Percentiles rank a stretch among this genome's conserved stretches.
phyloP scores from a whole-genome alignment of 2,888 invertebrate genomes.

The Drosophila nr. fundita region DNA sequence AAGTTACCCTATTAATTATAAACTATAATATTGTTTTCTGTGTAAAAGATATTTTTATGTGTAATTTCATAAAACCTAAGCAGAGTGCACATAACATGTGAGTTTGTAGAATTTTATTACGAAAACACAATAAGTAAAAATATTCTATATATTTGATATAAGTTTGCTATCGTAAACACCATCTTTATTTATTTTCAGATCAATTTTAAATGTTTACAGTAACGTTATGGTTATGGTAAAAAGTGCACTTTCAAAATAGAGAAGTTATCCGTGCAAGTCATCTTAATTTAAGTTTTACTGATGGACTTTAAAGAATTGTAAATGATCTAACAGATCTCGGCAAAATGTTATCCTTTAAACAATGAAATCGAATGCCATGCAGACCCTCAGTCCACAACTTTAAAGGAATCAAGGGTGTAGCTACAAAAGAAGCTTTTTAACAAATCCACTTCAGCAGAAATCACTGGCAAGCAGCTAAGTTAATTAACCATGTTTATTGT shows the following conservation, averaged over 20 bases:
- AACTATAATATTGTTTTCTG: background rate
- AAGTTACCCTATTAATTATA: background rate
- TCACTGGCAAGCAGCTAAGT: conserved; percentile 1
- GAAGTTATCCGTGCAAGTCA: background rate
- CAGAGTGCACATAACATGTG: background rate
- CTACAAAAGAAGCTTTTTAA: background rate
- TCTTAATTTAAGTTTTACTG: background rate
- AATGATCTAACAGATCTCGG: background rate
- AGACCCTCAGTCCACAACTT: background rate
- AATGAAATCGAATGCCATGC: background rate
- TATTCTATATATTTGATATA: background rate
- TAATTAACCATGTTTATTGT: conserved; percentile 9
- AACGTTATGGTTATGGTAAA: background rate
- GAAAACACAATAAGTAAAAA: background rate
- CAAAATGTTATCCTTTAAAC: background rate
- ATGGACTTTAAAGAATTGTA: background rate
- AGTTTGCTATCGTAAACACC: background rate
- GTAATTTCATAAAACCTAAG: background rate
- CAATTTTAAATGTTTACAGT: background rate
- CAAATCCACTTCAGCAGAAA: background rate
- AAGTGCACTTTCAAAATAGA: background rate
- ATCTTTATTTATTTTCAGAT: background rate
- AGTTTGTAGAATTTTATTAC: background rate
- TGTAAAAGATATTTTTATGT: background rate
- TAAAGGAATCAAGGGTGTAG: background rate